These are phyloP conservation scores for Synergus laeviventris DNA, from an alignment of 2,888 invertebrate species.

Conservation along the genomic window DNA sequence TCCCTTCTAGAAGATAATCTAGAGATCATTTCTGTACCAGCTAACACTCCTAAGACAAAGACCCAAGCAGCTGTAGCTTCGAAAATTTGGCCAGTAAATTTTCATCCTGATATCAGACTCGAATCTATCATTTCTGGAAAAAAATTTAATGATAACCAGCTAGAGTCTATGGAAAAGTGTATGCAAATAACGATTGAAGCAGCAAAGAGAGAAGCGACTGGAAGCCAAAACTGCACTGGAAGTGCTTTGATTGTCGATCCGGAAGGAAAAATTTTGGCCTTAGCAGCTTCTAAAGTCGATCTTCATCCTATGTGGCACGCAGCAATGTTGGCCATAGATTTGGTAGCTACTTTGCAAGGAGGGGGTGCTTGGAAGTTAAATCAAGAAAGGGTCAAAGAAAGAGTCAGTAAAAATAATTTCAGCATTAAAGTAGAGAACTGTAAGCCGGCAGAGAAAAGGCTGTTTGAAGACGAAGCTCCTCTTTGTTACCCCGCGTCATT, in stretches of 20 bases:
- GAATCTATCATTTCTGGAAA: constrained; percentile 82
- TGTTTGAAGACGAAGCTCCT: constrained; percentile 58
- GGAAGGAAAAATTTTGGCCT: constrained; percentile 81
- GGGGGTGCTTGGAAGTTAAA: constrained; percentile 83
- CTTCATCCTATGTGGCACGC: constrained; percentile 89
- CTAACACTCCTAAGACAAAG: constrained; percentile 80
- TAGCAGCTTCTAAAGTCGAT: constrained; percentile 79
- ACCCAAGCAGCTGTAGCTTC: constrained; percentile 81
- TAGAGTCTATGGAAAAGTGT: constrained; percentile 78
- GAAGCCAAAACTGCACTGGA: constrained; percentile 67
- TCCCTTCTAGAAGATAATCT: constrained; percentile 78
- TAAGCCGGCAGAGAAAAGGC: constrained; percentile 57
- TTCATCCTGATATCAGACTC: constrained; percentile 87
- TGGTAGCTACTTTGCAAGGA: constrained; percentile 88
- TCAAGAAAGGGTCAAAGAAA: constrained; percentile 44
- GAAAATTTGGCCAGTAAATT: constrained; percentile 88
- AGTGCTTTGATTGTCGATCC: constrained; percentile 88
- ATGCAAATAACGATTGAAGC: constrained; percentile 81
- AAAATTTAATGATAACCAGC: constrained; percentile 79
- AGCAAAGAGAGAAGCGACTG: constrained; percentile 66
- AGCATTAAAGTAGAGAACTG: constrained; percentile 87
- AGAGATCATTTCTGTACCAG: constrained; percentile 79
- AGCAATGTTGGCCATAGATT: constrained; percentile 89
- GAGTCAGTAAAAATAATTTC: constrained; percentile 83
- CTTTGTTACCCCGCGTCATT: constrained; percentile 63